Base-by-base conservation (phyloP, 1,140 invertebrate genomes). In the Zaprionus capensis region DNA sequence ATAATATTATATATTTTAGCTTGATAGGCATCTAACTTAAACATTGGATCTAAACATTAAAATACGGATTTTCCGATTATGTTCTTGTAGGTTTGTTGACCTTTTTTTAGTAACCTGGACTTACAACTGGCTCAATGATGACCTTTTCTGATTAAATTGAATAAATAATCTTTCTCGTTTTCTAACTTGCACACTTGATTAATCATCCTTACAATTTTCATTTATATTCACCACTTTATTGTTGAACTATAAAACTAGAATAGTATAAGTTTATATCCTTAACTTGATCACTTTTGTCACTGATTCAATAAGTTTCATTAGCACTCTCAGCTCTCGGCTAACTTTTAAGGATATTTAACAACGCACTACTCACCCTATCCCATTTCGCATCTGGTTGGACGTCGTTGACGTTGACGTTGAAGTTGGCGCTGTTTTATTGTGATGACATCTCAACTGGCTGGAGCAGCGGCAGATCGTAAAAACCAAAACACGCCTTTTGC, bases 331-430 rank as follows among this genome's bases (percentile, higher is more conserved):
- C 49, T 59, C 58, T 44, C 4, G 22, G 31, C 5, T 36, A 66
- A 26, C 22, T 57, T 71, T 62, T 66, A 61, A 57, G 31, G 14
- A 66, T 72, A 76, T 73, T 66, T 70, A 67, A 17, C 53, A 57
- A 72, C 56, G 56, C 56, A 46, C 69, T 80, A 86, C 83, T 86
- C 80, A 86, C 83, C 83, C 80, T 83, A 70, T 80, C 59, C 67
- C 80, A 64, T 77, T 56, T 59, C 26, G 68, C 66, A 62, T 66
- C 71, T 66, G 67, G 14, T 6, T 63, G 59, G 58, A 53, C 59
- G 15, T 36, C 38, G 73, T 67, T 79, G 61, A 46, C 22, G 75
- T 9, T 38, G 61, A 46, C 51, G 51, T 24, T 55, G 65, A 56
- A 31, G 51, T 65, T 66, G 51, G 17, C 36, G 26, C 28, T 46